Percentiles rank a stretch among this genome's conserved stretches.
Evolutionary conservation across 2,797 vertebrate species (phyloP).

Genomic region (Enteromius anoplus): DNA sequence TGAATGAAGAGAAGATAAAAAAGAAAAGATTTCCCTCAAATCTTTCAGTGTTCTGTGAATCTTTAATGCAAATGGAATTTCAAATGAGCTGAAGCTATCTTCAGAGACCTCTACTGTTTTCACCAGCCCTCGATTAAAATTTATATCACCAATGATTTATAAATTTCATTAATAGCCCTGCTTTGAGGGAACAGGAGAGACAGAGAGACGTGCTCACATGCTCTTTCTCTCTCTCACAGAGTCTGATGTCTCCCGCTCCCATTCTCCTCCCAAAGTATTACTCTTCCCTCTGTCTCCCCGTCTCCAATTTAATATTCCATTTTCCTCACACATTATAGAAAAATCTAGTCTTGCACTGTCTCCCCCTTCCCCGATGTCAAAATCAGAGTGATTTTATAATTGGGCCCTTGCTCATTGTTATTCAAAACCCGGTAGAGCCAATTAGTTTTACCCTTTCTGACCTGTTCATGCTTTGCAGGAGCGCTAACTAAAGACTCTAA

Average conservation of each 20-base stretch:
- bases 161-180: slow-evolving; percentile 81
- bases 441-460: slow-evolving; percentile 82
- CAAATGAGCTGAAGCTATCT: slow-evolving; percentile 82
- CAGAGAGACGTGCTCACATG: slow-evolving; percentile 56
- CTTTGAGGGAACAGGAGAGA: slow-evolving; percentile 68
- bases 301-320: slow-evolving; percentile 52
- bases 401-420: slow-evolving; percentile 78
- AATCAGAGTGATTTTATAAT: slow-evolving; percentile 80
- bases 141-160: slow-evolving; percentile 82
- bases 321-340: slow-evolving; percentile 49
- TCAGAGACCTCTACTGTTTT: slow-evolving; percentile 79
- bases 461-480: slow-evolving; percentile 74
- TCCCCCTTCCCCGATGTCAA: slow-evolving; percentile 53
- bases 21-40: slow-evolving; percentile 75
- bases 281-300: slow-evolving; percentile 53
- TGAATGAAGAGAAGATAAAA: slow-evolving; percentile 79
- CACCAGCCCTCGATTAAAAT: slow-evolving; percentile 84
- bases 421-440: slow-evolving; percentile 84
- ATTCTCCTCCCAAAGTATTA: slow-evolving; percentile 53
- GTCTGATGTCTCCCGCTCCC: slow-evolving; percentile 48
- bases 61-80: slow-evolving; percentile 92
- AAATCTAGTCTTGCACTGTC: slow-evolving; percentile 41
- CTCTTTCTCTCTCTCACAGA: slow-evolving; percentile 46
- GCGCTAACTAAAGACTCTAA: slow-evolving; percentile 77
- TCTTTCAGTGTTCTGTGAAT: slow-evolving; percentile 78